These are phyloP conservation scores for Hiodon tergisus DNA, from an alignment of 2,113 vertebrate species.

Conservation along the genomic window DNA sequence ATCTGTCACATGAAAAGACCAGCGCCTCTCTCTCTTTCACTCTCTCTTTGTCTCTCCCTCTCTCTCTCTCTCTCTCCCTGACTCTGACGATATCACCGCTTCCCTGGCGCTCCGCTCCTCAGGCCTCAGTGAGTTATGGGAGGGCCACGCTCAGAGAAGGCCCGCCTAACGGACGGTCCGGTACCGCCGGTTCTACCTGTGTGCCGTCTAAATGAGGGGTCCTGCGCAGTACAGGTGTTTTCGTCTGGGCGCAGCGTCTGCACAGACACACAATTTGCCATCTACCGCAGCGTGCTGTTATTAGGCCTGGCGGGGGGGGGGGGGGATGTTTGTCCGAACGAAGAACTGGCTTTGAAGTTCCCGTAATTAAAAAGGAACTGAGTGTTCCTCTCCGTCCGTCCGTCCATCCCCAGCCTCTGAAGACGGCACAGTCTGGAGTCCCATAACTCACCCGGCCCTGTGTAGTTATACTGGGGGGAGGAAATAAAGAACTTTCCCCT, in stretches of 20 bases:
- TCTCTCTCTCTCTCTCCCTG: not conserved
- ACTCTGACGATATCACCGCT: not conserved
- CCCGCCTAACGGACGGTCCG: no score
- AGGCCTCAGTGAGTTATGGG: not conserved
- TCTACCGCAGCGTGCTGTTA: not conserved
- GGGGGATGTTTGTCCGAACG: not conserved
- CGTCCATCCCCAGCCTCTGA: constrained; percentile 18
- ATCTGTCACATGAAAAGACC: constrained; percentile 41
- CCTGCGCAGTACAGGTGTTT: no score
- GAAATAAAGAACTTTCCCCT: constrained; percentile 42
- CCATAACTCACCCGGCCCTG: constrained; percentile 29
- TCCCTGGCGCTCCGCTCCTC: not conserved
- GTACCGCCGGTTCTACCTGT: no score
- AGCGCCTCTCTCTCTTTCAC: constrained; percentile 26
- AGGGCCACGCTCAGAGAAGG: no score
- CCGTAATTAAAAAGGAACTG: constrained; percentile 20
- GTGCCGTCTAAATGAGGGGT: not conserved
- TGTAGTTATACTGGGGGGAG: constrained; percentile 43
- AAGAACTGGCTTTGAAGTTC: constrained; percentile 17
- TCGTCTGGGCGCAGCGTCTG: no score
- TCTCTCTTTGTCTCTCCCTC: constrained; percentile 1
- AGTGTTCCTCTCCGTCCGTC: constrained; percentile 16
- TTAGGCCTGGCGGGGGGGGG: not conserved
- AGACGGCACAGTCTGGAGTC: not conserved
- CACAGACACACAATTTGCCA: not conserved